A percentile compares a stretch with the other conserved stretches of the same genome.
These are phyloP conservation scores for Marmota flaviventris DNA, from an alignment of 2,113 vertebrate species.

Conservation along the genomic window DNA sequence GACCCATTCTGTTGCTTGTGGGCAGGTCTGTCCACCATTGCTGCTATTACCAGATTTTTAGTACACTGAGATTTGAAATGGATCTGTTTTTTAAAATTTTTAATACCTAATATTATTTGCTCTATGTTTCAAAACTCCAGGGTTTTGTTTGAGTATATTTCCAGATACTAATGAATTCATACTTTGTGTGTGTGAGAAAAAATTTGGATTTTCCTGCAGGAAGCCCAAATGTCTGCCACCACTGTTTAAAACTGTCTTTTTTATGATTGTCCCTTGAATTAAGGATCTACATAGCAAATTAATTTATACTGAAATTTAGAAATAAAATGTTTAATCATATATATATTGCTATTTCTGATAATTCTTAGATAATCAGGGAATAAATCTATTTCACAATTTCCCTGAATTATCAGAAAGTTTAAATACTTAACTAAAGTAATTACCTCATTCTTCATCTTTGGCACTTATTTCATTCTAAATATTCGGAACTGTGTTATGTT, in stretches of 20 bases:
- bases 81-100: neutral
- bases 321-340: neutral
- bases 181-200: neutral
- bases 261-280: neutral
- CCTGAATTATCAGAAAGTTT: neutral
- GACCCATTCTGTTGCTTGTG: neutral
- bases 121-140: neutral
- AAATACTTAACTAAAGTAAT: neutral
- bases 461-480: neutral
- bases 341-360: conserved; percentile 29
- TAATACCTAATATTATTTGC: neutral
- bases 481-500: neutral
- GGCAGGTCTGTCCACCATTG: neutral
- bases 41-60: neutral
- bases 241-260: neutral
- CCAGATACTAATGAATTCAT: neutral
- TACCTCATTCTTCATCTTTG: neutral
- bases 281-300: neutral
- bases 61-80: neutral
- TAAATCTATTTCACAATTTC: neutral
- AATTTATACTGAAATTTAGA: conserved; percentile 21
- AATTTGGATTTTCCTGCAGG: neutral
- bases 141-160: neutral
- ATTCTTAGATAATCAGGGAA: neutral
- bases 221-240: neutral